phyloP scores from a whole-genome alignment of 92 coral and sea anemone genomes.

The Pocillopora meandrina region DNA sequence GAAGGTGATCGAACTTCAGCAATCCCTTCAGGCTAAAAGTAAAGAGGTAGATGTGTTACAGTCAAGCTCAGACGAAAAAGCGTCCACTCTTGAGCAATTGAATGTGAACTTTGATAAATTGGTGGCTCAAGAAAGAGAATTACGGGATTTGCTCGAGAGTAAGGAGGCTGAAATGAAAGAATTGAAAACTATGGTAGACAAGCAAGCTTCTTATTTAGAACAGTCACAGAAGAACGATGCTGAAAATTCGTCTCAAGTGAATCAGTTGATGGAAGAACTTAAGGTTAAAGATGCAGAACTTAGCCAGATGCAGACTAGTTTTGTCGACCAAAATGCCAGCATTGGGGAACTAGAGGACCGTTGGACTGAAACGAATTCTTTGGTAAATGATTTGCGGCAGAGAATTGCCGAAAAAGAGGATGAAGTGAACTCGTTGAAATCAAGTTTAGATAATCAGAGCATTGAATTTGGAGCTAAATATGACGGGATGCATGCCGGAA shows the following conservation, averaged over 20 bases:
- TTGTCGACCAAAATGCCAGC: conserved; percentile 45
- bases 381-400: conserved; percentile 16
- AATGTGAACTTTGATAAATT: conserved; percentile 15
- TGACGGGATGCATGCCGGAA: conserved; percentile 19
- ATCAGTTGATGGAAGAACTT: conserved; percentile 28
- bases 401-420: conserved; percentile 1
- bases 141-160: conserved; percentile 13
- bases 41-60: conserved; percentile 25
- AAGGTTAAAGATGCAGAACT: conserved; percentile 53
- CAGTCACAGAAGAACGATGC: conserved; percentile 7
- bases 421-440: conserved; percentile 5
- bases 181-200: conserved; percentile 19
- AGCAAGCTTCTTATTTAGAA: conserved; percentile 23
- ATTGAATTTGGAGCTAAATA: conserved; percentile 16
- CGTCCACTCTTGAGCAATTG: conserved; percentile 23
- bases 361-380: conserved; percentile 52
- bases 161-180: conserved; percentile 32
- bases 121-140: conserved; percentile 14
- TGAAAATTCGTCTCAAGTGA: conserved; percentile 34
- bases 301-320: conserved; percentile 42
- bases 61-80: conserved; percentile 23
- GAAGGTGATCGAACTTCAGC: conserved; percentile 17
- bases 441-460: conserved; percentile 12
- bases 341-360: conserved; percentile 45
- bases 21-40: conserved; percentile 2